Percentiles rank a stretch among this genome's conserved stretches.
Conservation (phyloP, 2,888 invertebrate species). For the Melanostoma scalare region DNA sequence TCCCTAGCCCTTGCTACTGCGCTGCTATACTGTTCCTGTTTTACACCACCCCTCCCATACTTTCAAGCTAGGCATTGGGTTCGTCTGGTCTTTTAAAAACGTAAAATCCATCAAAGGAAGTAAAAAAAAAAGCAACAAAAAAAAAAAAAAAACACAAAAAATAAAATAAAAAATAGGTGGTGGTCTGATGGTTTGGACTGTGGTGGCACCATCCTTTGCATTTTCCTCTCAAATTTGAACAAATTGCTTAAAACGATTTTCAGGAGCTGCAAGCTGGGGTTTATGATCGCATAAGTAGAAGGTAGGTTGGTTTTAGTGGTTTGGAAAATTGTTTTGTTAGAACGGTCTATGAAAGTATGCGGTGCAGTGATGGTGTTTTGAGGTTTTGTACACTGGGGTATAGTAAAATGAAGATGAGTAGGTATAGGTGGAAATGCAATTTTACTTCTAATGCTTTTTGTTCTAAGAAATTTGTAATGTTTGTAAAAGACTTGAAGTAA, state of each 20-base stretch:
- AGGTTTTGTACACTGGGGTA: neutral
- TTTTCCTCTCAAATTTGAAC: constrained; percentile 34
- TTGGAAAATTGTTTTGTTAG: constrained; percentile 29
- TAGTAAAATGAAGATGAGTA: neutral
- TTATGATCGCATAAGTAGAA: constrained; percentile 48
- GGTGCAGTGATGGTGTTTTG: constrained; percentile 12
- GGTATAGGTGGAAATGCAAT: neutral
- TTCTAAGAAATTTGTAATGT: too few species aligned
- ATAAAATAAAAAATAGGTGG: neutral
- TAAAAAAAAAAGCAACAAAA: constrained; percentile 1
- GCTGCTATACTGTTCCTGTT: neutral
- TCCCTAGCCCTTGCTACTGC: neutral
- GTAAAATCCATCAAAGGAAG: constrained; percentile 63
- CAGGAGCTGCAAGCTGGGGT: constrained; percentile 31
- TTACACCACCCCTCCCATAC: constrained; percentile 17
- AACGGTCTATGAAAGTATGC: constrained; percentile 11
- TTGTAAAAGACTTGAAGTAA: too few species aligned
- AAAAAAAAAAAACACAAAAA: neutral
- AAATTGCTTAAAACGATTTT: constrained; percentile 63
- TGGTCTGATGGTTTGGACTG: constrained; percentile 51
- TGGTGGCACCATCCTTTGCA: constrained; percentile 27
- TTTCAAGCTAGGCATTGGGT: constrained; percentile 4
- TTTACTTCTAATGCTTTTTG: neutral
- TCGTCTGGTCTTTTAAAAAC: constrained; percentile 55
- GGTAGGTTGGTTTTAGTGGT: constrained; percentile 37